Evolutionary conservation across 1,140 invertebrate genomes (phyloP), one percentile per base, ranked within the genome.

Genomic region (Cardiocondyla obscurior): DNA sequence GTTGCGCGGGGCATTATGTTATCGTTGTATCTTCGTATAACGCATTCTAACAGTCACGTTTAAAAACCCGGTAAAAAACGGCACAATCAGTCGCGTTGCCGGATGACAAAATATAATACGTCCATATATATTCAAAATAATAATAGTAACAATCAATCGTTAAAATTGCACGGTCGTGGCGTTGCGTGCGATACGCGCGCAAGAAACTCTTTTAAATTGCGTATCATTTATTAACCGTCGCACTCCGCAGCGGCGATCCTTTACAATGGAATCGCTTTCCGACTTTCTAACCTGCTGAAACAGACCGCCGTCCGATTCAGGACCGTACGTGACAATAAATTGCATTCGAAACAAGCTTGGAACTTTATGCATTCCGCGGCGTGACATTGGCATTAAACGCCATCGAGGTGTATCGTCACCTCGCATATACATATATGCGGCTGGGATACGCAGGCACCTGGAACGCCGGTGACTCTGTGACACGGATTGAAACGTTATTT

Each of bases 401-500:
- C 60, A 76, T 77, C 46, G 53, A 62, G 42, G 81, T 58, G 36
- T 10, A 12, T 6, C 0, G 10, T 22, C 30, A 2, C 16, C n/a
- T 6, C 39, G 19, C 46, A 65, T 25, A 58, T 81, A 42, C 39
- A 62, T 60, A 39, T 25, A 28, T 10, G 25, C 28, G 12, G 30
- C n/a, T 49, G n/a, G 5, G 39, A 42, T 22, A 64, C 10, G 33
- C 30, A 65, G 14, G 22, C 36, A 51, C 16, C 14, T 22, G 36
- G 49, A 28, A 39, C 51, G 57, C 53, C 5, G 30, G 39, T 33
- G 58, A 53, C 42, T 85, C 36, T 14, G 22, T 53, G 67, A 51
- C 65, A 58, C 44, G 73, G 58, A 85, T 77, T 79, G 73, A 88
- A 83, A 88, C 55, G 60, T 33, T 83, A 58, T 85, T 88, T 85